Evolutionary conservation across 2,888 invertebrate genomes (phyloP).

Genomic region (Agriopis leucophaearia): DNA sequence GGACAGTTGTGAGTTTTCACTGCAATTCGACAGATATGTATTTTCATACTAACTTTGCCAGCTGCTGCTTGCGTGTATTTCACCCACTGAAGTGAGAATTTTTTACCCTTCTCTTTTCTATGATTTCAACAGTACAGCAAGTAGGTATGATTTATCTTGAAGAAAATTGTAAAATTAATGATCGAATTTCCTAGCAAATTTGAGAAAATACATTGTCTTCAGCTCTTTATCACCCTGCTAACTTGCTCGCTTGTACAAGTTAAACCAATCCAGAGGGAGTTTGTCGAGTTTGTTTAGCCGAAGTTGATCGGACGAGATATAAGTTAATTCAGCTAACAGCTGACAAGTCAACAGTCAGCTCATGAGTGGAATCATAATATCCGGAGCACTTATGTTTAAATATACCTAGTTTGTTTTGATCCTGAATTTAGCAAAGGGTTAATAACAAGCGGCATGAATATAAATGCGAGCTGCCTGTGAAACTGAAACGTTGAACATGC

Average conservation of each 20-base stretch:
- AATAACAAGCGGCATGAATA: slow-evolving; percentile 16
- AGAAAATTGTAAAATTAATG: no score
- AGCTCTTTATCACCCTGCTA: slow-evolving; percentile 33
- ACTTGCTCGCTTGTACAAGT: slow-evolving; percentile 30
- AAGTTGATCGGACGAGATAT: slow-evolving; percentile 44
- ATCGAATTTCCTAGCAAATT: no score
- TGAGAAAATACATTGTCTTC: slow-evolving; percentile 6
- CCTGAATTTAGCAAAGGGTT: slow-evolving; percentile 28
- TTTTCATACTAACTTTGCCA: no score
- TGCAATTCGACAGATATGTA: no score
- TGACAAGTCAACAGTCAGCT: slow-evolving; percentile 37
- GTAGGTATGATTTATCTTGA: no score
- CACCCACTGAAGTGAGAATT: no score
- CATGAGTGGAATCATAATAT: slow-evolving; percentile 40
- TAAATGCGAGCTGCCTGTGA: slow-evolving; percentile 27
- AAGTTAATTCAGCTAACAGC: slow-evolving; percentile 40
- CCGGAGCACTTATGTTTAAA: slow-evolving; percentile 7
- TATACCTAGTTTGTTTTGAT: slow-evolving; percentile 28
- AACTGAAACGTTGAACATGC: slow-evolving; percentile 23
- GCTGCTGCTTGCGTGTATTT: no score
- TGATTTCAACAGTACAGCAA: no score
- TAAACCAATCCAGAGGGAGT: slow-evolving; percentile 32
- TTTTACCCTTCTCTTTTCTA: no score
- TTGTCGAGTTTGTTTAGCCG: slow-evolving; percentile 42
- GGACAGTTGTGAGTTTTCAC: no score